Conservation (phyloP, 2,797 vertebrate species). For the Halcyon smyrnensis region DNA sequence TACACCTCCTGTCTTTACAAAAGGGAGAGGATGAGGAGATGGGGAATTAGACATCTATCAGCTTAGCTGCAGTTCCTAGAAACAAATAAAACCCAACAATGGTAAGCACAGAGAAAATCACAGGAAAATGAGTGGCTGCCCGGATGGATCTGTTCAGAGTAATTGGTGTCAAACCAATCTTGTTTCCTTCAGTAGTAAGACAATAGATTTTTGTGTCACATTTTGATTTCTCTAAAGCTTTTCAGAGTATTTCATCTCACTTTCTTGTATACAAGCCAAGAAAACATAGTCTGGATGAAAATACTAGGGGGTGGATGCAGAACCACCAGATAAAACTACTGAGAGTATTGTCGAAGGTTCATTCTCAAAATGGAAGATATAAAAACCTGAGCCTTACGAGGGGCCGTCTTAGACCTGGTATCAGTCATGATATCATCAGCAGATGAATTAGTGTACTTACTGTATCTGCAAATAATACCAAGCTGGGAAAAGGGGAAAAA, state of each 20-base stretch:
- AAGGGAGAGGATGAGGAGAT: neutral
- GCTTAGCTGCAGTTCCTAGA: neutral
- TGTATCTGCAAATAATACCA: neutral
- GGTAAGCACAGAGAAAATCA: neutral
- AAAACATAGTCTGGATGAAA: neutral
- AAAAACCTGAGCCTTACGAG: neutral
- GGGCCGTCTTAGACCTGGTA: neutral
- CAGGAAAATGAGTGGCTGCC: neutral
- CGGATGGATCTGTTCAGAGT: neutral
- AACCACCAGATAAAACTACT: neutral
- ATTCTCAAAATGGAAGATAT: neutral
- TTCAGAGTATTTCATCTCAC: neutral
- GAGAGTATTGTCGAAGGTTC: neutral
- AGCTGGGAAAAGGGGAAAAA: neutral
- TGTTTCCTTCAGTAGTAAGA: neutral
- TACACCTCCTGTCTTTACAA: neutral
- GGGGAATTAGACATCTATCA: neutral
- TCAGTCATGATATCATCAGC: neutral
- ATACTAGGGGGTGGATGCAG: neutral
- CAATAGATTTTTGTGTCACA: constrained; percentile 29
- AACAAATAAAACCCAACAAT: neutral
- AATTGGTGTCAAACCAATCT: constrained; percentile 39
- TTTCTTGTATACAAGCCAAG: neutral
- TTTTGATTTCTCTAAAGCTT: constrained; percentile 4
- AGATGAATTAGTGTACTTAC: neutral